These are phyloP conservation scores for Chroicocephalus ridibundus DNA, from an alignment of 2,113 vertebrate species.

Conservation along the genomic window DNA sequence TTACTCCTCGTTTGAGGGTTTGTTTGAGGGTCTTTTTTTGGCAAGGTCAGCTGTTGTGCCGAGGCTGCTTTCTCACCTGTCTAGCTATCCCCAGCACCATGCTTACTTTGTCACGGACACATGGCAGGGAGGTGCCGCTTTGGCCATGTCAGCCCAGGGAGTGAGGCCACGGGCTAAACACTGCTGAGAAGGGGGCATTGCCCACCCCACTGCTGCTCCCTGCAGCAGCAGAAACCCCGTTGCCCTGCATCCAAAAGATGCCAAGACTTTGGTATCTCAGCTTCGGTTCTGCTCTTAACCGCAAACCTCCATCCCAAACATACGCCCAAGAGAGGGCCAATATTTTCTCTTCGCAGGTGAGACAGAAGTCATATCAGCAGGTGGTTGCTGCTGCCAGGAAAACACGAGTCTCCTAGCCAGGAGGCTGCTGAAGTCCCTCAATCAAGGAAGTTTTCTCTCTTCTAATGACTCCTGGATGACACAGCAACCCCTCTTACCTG, in stretches of 20 bases:
- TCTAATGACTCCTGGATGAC: background rate
- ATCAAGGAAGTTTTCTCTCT: background rate
- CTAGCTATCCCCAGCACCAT: background rate
- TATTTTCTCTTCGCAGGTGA: background rate
- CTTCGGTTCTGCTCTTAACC: background rate
- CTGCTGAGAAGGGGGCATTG: background rate
- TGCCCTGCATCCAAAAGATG: background rate
- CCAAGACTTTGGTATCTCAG: background rate
- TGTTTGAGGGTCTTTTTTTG: background rate
- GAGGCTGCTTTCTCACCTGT: background rate
- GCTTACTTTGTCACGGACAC: background rate
- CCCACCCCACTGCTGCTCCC: background rate
- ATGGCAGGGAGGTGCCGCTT: background rate
- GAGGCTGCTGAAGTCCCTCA: background rate
- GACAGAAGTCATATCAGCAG: background rate
- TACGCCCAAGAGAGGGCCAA: background rate
- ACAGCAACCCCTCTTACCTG: background rate
- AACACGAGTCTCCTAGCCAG: background rate
- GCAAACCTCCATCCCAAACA: background rate
- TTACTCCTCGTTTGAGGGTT: background rate
- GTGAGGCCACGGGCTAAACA: accelerated
- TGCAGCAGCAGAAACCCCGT: background rate
- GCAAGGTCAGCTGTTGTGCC: background rate
- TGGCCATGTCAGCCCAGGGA: background rate
- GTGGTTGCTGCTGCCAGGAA: background rate